These are phyloP conservation scores for Tamandua tetradactyla DNA, from an alignment of 2,797 vertebrate species.

Conservation along the genomic window DNA sequence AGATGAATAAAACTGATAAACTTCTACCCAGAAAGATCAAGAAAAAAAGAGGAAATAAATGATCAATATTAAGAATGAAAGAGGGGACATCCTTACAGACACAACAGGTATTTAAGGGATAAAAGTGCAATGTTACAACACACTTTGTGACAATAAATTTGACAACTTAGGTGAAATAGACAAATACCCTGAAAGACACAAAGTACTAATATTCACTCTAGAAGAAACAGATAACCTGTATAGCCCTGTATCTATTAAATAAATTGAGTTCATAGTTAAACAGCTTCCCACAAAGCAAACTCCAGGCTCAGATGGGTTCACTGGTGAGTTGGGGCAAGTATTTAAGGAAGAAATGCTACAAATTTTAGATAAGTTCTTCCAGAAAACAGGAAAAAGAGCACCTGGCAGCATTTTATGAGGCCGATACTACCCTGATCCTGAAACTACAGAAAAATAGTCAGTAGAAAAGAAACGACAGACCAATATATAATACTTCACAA, in stretches of 20 bases:
- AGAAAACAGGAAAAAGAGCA: background rate
- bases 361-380: conserved; percentile 2
- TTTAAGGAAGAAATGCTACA: background rate
- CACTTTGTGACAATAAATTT: background rate
- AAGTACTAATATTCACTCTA: background rate
- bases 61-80: background rate
- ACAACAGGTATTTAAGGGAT: background rate
- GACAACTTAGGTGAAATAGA: background rate
- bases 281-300: background rate
- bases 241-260: background rate
- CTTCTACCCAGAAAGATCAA: background rate
- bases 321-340: background rate
- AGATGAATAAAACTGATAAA: conserved; percentile 13
- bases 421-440: background rate
- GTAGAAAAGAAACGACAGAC: background rate
- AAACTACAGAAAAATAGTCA: background rate
- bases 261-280: background rate
- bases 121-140: background rate
- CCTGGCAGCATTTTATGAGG: background rate
- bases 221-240: background rate
- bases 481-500: background rate
- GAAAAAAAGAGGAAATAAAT: background rate
- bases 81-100: background rate
- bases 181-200: too few species aligned
- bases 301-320: background rate